phyloP scores from a whole-genome alignment of 2,888 invertebrate species.

The Apodemia duryi region DNA sequence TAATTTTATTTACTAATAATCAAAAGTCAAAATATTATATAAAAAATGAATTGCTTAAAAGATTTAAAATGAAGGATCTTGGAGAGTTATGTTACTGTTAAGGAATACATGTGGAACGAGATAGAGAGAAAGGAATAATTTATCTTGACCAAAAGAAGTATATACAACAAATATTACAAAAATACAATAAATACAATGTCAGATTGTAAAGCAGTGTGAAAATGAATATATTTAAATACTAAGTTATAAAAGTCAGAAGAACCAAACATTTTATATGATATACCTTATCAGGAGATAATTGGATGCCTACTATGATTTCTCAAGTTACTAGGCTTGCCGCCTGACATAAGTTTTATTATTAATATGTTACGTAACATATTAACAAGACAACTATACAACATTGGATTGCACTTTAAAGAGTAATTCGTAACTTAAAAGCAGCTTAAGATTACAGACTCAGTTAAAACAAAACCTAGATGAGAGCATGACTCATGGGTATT shows the following conservation, averaged over 20 bases:
- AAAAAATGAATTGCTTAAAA: neutral
- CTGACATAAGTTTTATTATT: neutral
- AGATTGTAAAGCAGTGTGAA: neutral
- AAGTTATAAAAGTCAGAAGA: neutral
- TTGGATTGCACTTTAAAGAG: conserved; percentile 26
- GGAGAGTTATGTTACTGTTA: too few relatives aligned
- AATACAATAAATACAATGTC: neutral
- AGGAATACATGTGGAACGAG: neutral
- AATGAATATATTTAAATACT: neutral
- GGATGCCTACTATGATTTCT: neutral
- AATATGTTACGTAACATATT: conserved; percentile 18
- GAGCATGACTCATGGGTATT: conserved; percentile 22
- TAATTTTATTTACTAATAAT: neutral
- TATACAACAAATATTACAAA: neutral
- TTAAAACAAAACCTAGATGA: conserved; percentile 14
- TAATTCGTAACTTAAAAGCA: conserved; percentile 26
- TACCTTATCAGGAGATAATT: neutral
- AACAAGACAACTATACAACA: conserved; percentile 23
- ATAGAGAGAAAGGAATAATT: neutral
- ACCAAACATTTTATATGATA: neutral
- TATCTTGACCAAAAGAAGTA: neutral
- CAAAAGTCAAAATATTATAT: neutral
- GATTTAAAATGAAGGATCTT: neutral
- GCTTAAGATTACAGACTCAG: conserved; percentile 23
- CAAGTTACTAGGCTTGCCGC: neutral